phyloP scores from a whole-genome alignment of 1,140 invertebrate genomes.

The Chelonus insularis region DNA sequence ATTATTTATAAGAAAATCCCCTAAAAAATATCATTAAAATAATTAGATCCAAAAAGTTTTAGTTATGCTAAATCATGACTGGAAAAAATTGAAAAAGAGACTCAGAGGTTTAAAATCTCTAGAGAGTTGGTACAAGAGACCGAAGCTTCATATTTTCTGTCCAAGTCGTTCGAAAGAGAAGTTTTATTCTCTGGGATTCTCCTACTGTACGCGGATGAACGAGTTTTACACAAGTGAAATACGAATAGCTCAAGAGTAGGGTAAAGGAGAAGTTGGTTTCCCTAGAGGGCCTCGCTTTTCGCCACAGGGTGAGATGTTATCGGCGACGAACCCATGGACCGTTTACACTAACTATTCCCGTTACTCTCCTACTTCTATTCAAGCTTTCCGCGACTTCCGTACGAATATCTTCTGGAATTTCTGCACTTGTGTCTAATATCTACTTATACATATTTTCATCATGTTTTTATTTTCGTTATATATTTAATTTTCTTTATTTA shows the following conservation, averaged over 20 bases:
- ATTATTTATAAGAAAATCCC: not conserved
- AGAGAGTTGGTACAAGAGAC: not conserved
- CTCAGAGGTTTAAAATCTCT: not conserved
- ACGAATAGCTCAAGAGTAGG: not conserved
- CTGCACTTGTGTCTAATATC: too few species aligned
- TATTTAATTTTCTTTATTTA: too few species aligned
- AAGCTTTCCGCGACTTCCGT: slow-evolving; percentile 11
- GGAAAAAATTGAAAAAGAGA: not conserved
- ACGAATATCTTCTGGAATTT: too few species aligned
- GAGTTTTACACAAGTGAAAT: slow-evolving; percentile 19
- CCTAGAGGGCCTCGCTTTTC: slow-evolving; percentile 9
- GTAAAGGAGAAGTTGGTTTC: not conserved
- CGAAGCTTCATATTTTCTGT: slow-evolving; percentile 12
- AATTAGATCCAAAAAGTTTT: not conserved
- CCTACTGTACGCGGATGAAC: not conserved
- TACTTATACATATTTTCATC: too few species aligned
- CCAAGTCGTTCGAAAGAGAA: slow-evolving; percentile 5
- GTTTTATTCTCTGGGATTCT: slow-evolving; percentile 1
- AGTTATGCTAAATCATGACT: not conserved
- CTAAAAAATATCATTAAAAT: not conserved
- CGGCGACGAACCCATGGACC: slow-evolving; percentile 27
- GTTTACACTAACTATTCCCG: slow-evolving; percentile 21
- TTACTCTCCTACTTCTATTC: slow-evolving; percentile 19
- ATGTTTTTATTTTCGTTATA: too few species aligned
- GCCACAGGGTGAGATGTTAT: slow-evolving; percentile 30